Percentiles rank a stretch among this genome's conserved stretches.
phyloP scores from a whole-genome alignment of 2,888 invertebrate species.

The Agriopis leucophaearia region DNA sequence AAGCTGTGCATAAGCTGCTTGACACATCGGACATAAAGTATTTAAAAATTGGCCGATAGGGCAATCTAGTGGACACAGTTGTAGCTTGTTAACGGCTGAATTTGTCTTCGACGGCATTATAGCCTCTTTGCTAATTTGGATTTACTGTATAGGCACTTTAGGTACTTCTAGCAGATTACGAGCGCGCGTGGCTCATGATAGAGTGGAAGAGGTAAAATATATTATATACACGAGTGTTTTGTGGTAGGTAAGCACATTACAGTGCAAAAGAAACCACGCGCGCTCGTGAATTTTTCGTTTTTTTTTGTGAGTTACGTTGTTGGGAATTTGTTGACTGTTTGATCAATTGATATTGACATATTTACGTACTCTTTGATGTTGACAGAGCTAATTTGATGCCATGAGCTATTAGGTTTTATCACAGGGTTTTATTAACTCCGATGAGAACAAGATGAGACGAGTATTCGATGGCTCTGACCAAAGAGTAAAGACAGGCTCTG shows the following conservation, averaged over 20 bases:
- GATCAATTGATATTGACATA: neutral
- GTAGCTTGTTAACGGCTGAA: conserved; percentile 58
- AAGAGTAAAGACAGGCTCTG: too few relatives aligned
- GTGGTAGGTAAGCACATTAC: neutral
- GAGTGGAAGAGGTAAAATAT: too few relatives aligned
- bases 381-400: too few relatives aligned
- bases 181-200: neutral
- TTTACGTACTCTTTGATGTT: neutral
- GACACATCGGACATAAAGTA: conserved; percentile 59
- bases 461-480: neutral
- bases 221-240: too few relatives aligned
- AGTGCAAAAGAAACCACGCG: neutral
- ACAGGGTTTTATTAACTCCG: too few relatives aligned
- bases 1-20: conserved; percentile 46
- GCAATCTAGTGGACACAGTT: conserved; percentile 70
- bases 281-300: neutral
- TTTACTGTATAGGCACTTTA: neutral
- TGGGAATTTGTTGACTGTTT: neutral
- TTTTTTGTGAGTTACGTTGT: neutral
- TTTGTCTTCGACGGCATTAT: conserved; percentile 55
- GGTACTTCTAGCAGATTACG: neutral
- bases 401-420: too few relatives aligned
- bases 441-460: neutral
- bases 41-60: neutral
- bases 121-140: conserved; percentile 35